Percentiles rank a stretch among this genome's conserved stretches.
phyloP scores from a whole-genome alignment of 2,888 invertebrate genomes.

The Orgyia antiqua region DNA sequence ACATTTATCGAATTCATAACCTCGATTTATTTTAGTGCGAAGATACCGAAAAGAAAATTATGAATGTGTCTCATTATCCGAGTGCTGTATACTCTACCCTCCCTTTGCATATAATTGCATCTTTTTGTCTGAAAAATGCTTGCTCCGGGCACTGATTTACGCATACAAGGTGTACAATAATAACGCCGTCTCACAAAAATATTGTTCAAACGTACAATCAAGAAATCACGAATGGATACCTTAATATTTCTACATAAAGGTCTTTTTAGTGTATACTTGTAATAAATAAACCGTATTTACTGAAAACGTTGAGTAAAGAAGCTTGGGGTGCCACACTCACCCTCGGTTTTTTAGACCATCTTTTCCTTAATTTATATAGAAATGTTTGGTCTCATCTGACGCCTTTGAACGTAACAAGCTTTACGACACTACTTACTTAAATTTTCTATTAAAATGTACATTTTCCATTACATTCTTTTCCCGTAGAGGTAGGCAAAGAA shows the following conservation, averaged over 20 bases:
- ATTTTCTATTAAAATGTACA: slow-evolving; percentile 40
- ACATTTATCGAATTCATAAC: too few species aligned
- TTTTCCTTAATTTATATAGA: slow-evolving; percentile 77
- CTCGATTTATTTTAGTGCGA: too few species aligned
- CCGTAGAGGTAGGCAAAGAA: too few species aligned
- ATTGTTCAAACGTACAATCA: slow-evolving; percentile 46
- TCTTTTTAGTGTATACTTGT: slow-evolving; percentile 32
- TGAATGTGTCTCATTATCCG: slow-evolving; percentile 48
- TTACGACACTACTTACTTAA: slow-evolving; percentile 38
- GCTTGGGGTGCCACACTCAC: slow-evolving; percentile 57
- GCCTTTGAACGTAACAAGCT: slow-evolving; percentile 57
- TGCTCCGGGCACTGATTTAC: slow-evolving; percentile 75
- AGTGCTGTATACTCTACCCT: slow-evolving; percentile 32
- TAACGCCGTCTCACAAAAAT: slow-evolving; percentile 69
- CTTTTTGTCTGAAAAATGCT: slow-evolving; percentile 70
- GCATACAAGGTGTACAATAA: slow-evolving; percentile 78
- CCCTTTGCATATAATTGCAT: slow-evolving; percentile 74
- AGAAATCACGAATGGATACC: slow-evolving; percentile 32
- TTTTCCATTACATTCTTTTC: too few species aligned
- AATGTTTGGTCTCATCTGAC: slow-evolving; percentile 67
- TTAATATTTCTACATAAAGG: slow-evolving; percentile 35
- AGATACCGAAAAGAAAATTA: slow-evolving; percentile 28
- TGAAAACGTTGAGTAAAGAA: slow-evolving; percentile 70
- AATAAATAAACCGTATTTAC: slow-evolving; percentile 56
- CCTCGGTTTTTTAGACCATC: slow-evolving; percentile 67